These are phyloP conservation scores for Orchesella cincta DNA, from an alignment of 1,140 invertebrate species.

Conservation along the genomic window DNA sequence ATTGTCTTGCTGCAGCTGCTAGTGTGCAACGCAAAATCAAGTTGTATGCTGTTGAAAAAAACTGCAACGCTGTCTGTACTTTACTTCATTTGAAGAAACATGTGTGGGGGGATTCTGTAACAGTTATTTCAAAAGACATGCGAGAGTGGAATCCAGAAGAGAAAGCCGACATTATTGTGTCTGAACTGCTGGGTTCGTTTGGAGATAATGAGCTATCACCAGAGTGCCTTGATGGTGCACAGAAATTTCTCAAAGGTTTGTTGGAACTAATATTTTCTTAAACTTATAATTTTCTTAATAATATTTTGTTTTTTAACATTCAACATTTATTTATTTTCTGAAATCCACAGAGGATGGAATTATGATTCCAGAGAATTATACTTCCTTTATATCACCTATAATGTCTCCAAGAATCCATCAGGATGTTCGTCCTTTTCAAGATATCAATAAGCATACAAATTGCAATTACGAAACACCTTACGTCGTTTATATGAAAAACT, in stretches of 20 bases:
- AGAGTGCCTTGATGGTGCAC: slow-evolving; percentile 95
- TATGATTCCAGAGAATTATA: slow-evolving; percentile 88
- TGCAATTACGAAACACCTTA: slow-evolving; percentile 82
- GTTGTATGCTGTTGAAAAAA: slow-evolving; percentile 97
- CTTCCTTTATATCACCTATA: slow-evolving; percentile 85
- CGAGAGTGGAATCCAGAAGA: slow-evolving; percentile 75
- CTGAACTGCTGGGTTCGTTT: slow-evolving; percentile 95
- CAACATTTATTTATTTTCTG: slow-evolving; percentile 48
- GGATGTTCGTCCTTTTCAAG: slow-evolving; percentile 65
- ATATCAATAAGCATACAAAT: slow-evolving; percentile 64
- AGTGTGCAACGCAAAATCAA: slow-evolving; percentile 67
- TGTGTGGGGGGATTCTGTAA: slow-evolving; percentile 76
- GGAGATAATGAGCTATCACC: slow-evolving; percentile 98
- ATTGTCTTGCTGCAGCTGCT: slow-evolving; percentile 76
- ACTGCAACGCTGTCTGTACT: slow-evolving; percentile 92
- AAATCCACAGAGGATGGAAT: slow-evolving; percentile 82
- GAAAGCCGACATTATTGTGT: slow-evolving; percentile 92
- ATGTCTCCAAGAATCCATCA: slow-evolving; percentile 75
- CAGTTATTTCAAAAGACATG: slow-evolving; percentile 88
- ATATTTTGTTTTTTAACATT: slow-evolving; percentile 25
- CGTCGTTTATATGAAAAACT: slow-evolving; percentile 90
- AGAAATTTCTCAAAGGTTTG: slow-evolving; percentile 78
- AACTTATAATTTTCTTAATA: slow-evolving; percentile 29
- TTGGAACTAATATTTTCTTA: slow-evolving; percentile 9
- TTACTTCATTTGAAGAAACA: slow-evolving; percentile 76